These are phyloP conservation scores for Octopus sinensis DNA, from an alignment of 1,140 invertebrate genomes.

Conservation along the genomic window DNA sequence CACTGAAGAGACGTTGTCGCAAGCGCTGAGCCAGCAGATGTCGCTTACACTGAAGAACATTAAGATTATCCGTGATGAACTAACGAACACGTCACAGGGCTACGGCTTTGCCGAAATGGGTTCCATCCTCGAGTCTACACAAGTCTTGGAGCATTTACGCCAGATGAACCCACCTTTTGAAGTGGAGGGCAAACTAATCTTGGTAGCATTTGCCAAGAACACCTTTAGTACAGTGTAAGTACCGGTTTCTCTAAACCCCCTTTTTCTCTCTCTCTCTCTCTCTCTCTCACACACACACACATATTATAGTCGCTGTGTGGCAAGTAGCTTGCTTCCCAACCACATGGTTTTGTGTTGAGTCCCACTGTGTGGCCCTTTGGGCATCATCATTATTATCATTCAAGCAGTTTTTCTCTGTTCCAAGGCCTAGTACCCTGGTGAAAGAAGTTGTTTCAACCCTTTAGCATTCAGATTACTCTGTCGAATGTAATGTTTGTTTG, in stretches of 20 bases:
- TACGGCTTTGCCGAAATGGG: conserved; percentile 63
- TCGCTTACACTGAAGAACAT: conserved; percentile 73
- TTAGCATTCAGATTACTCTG: too few relatives aligned
- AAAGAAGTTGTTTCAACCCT: too few relatives aligned
- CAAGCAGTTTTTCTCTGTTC: too few relatives aligned
- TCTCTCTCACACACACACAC: too few relatives aligned
- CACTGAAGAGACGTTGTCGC: conserved; percentile 76
- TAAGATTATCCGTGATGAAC: conserved; percentile 73
- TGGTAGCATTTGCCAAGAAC: conserved; percentile 57
- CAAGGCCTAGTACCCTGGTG: too few relatives aligned
- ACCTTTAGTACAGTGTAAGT: conserved; percentile 55
- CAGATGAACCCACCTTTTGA: conserved; percentile 45
- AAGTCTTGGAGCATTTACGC: conserved; percentile 57
- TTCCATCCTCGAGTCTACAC: conserved; percentile 78
- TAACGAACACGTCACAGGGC: conserved; percentile 71
- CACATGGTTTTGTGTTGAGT: too few relatives aligned
- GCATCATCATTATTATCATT: too few relatives aligned
- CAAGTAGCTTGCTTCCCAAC: too few relatives aligned
- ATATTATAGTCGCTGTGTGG: too few relatives aligned
- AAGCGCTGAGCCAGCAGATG: conserved; percentile 56
- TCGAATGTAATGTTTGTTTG: too few relatives aligned
- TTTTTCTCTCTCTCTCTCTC: too few relatives aligned
- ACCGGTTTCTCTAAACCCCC: background rate
- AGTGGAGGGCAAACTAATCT: conserved; percentile 56
- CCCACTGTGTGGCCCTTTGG: too few relatives aligned